Evolutionary conservation across 2,113 vertebrate genomes (phyloP).

Genomic region (Pseudolaguvia tuberculata): DNA sequence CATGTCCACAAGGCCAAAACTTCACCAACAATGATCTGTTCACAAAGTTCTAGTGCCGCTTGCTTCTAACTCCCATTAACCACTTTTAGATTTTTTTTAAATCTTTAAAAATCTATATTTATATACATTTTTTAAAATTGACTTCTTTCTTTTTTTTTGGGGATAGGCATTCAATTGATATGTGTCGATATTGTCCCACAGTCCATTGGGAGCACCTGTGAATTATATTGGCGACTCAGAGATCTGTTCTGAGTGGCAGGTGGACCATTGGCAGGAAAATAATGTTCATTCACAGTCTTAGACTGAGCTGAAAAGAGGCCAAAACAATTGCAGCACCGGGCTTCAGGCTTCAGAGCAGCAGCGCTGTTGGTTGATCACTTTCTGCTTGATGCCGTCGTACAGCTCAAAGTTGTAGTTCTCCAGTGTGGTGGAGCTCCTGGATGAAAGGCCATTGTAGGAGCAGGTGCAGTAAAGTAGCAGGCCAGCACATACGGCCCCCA

Average conservation of each 20-base stretch:
- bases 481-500: slow-evolving; percentile 89
- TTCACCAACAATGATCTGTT: slow-evolving; percentile 42
- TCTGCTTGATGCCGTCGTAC: slow-evolving; percentile 95
- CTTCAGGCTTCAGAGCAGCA: slow-evolving; percentile 93
- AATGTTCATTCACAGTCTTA: slow-evolving; percentile 39
- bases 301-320: slow-evolving; percentile 47
- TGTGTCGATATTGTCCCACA: slow-evolving; percentile 65
- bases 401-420: slow-evolving; percentile 99
- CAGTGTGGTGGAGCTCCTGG: slow-evolving; percentile 90
- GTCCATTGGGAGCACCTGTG: slow-evolving; percentile 46
- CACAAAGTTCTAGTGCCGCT: slow-evolving; percentile 52
- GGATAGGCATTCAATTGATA: slow-evolving; percentile 69
- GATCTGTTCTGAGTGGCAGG: slow-evolving; percentile 25
- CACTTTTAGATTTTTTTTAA: slow-evolving; percentile 48
- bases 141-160: slow-evolving; percentile 21
- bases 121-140: slow-evolving; percentile 53
- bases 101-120: slow-evolving; percentile 63
- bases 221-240: slow-evolving; percentile 11
- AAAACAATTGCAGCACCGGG: background rate
- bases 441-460: slow-evolving; percentile 86
- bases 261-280: slow-evolving; percentile 12
- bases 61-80: slow-evolving; percentile 52
- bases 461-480: slow-evolving; percentile 95
- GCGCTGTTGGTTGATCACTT: slow-evolving; percentile 96
- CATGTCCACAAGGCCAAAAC: slow-evolving; percentile 63